These are phyloP conservation scores for Diploscapter pachys DNA, from an alignment of 1,140 invertebrate species.

Conservation along the genomic window DNA sequence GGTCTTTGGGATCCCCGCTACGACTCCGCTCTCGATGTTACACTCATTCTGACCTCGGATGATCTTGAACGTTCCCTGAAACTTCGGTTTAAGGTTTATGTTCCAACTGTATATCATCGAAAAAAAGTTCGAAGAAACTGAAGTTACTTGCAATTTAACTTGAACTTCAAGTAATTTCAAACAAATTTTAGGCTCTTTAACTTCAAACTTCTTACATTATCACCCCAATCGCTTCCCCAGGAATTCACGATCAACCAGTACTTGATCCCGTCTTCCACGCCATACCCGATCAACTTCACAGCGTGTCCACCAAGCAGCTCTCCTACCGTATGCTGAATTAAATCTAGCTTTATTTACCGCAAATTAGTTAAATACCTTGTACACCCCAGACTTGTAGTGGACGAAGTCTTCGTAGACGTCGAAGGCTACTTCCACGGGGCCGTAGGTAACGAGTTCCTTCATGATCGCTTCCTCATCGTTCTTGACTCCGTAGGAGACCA, in stretches of 20 bases:
- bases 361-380: slow-evolving; percentile 63
- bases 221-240: slow-evolving; percentile 50
- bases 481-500: slow-evolving; percentile 71
- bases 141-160: too few species aligned
- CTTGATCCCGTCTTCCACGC: slow-evolving; percentile 69
- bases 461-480: slow-evolving; percentile 72
- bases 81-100: background rate
- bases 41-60: slow-evolving; percentile 77
- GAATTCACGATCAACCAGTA: slow-evolving; percentile 88
- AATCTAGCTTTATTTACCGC: too few species aligned
- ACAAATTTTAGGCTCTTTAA: background rate
- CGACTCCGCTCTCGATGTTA: slow-evolving; percentile 77
- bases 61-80: slow-evolving; percentile 76
- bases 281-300: slow-evolving; percentile 82
- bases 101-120: background rate
- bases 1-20: slow-evolving; percentile 71
- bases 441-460: slow-evolving; percentile 79
- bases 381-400: slow-evolving; percentile 79
- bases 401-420: slow-evolving; percentile 85
- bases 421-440: slow-evolving; percentile 85
- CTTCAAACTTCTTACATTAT: slow-evolving; percentile 54
- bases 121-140: too few species aligned
- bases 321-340: slow-evolving; percentile 68
- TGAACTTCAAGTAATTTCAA: background rate
- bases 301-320: slow-evolving; percentile 79